Evolutionary conservation across 2,797 vertebrate genomes (phyloP).

Genomic region (Gymnothorax reevesii): DNA sequence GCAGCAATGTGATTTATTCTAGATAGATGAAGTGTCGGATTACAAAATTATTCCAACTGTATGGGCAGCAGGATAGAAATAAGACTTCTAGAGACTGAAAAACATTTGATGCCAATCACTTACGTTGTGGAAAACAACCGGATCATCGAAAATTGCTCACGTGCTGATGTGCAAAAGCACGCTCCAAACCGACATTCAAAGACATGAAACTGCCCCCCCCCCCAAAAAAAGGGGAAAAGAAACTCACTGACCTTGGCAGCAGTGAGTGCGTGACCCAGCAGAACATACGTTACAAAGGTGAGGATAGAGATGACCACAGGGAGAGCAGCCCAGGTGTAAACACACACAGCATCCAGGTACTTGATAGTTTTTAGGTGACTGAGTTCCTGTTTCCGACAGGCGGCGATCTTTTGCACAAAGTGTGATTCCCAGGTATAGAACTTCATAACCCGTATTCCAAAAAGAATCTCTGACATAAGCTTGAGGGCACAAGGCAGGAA

Average conservation of each 20-base stretch:
- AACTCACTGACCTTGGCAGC: conserved; percentile 84
- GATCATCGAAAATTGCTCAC: too few species aligned
- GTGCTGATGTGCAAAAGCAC: too few species aligned
- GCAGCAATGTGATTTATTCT: too few species aligned
- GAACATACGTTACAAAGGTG: conserved; percentile 88
- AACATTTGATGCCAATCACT: too few species aligned
- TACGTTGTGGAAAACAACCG: too few species aligned
- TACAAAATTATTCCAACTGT: too few species aligned
- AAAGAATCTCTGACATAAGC: conserved; percentile 91
- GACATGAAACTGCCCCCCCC: background rate
- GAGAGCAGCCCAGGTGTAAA: conserved; percentile 93
- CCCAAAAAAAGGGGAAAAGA: background rate
- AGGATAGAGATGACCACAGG: conserved; percentile 90
- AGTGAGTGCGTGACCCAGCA: conserved; percentile 88
- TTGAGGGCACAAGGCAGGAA: conserved; percentile 50
- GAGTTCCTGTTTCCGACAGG: conserved; percentile 78
- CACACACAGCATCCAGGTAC: conserved; percentile 91
- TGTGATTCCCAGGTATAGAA: conserved; percentile 90
- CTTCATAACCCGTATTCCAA: conserved; percentile 92
- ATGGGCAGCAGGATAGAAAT: too few species aligned
- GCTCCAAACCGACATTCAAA: background rate
- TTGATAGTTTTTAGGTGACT: conserved; percentile 77
- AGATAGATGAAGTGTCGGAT: too few species aligned
- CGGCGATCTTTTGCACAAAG: conserved; percentile 74
- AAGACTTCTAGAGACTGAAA: too few species aligned